Base-by-base conservation (phyloP, 2,797 vertebrate species). In the Sarcophilus harrisii region DNA sequence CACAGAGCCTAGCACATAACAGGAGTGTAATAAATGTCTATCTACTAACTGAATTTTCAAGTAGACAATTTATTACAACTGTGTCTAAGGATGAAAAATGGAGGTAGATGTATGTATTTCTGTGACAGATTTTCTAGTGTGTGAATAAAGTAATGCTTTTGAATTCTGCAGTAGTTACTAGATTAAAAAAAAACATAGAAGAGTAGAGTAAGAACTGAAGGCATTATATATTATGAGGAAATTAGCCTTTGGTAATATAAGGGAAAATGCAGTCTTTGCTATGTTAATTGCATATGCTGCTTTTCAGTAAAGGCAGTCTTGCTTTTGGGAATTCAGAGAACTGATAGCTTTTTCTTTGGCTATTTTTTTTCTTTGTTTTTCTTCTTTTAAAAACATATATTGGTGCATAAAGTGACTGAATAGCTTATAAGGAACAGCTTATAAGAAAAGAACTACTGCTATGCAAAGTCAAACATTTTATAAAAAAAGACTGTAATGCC, bases 361-460 rank as follows among this genome's bases (percentile, higher is more conserved):
- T 32, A 13, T 32, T 13, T 62, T 3, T 60, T 12, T 60, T 6
- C 2, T 66, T 18, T 66, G 27, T 58, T 66, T n/a, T 52, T 52
- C 52, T 52, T 52, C 52, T 52, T 52, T 52, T 52, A 52, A 6
- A 4, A 81, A 81, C 59, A 89, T 55, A 91, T 81, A 55, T 18
- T 90, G 92, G 13, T 97, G 92, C 66, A 95, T 96, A 38, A 58
- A 91, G 59, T 97, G 94, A 96, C 92, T 96, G 94, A 97, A 13
- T 97, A 92, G 96, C 96, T 49, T 49, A 49, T 49, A 49, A 49
- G 73, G 38, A 28, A 14, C 60, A 92, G 28, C 58, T 95, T 92
- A 81, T 81, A 1, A 91, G 0, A 3, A 92, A 18, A 58, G 13
- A 49, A 9, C 52, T 58, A 94, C 57, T 58, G 62, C 10, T 13